Evolutionary conservation across 2,888 invertebrate genomes (phyloP).

Genomic region (Microctonus hyperodae): DNA sequence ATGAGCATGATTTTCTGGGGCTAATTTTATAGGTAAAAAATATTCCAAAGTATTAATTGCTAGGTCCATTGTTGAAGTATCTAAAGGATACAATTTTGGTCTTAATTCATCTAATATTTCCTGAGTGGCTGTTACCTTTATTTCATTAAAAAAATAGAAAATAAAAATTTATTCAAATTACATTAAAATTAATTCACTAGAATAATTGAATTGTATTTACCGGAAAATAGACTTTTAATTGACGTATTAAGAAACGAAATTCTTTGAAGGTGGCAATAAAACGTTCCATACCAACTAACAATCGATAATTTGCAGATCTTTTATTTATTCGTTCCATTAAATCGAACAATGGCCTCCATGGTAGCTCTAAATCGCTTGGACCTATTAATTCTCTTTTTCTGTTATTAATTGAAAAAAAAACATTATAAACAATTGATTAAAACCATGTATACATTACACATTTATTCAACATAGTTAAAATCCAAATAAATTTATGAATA

Average conservation of each 20-base stretch:
- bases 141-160: constrained; percentile 60
- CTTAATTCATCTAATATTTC: constrained; percentile 86
- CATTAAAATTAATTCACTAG: not conserved
- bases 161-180: not conserved
- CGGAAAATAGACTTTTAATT: constrained; percentile 56
- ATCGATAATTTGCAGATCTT: constrained; percentile 60
- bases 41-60: constrained; percentile 72
- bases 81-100: constrained; percentile 81
- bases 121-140: constrained; percentile 74
- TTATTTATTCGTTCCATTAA: constrained; percentile 66
- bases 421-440: not conserved
- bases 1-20: constrained; percentile 68
- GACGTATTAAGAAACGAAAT: constrained; percentile 48
- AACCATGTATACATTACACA: not conserved
- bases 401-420: constrained; percentile 43
- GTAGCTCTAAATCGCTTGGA: constrained; percentile 80
- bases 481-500: not conserved
- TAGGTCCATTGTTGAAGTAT: constrained; percentile 64
- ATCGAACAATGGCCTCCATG: constrained; percentile 85
- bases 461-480: too few species aligned
- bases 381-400: constrained; percentile 81
- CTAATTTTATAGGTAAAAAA: constrained; percentile 79
- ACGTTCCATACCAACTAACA: constrained; percentile 69
- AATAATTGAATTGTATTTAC: constrained; percentile 61
- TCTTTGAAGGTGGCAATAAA: constrained; percentile 43